Percentiles rank a stretch among this genome's conserved stretches.
phyloP scores from a whole-genome alignment of 1,140 invertebrate species.

The Dryas iulia region DNA sequence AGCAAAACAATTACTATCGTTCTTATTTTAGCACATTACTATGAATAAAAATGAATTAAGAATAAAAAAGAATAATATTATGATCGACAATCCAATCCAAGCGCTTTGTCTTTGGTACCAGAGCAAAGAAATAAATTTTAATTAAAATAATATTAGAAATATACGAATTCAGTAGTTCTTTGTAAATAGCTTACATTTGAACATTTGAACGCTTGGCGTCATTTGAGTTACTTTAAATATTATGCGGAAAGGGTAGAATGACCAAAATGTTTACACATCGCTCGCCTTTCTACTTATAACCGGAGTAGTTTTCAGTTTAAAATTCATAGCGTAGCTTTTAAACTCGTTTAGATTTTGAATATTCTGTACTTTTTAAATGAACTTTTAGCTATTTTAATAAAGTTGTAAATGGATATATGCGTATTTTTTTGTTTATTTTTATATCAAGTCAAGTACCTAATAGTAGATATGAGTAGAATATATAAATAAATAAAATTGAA shows the following conservation, averaged over 20 bases:
- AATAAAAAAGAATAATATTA: too few relatives aligned
- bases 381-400: slow-evolving; percentile 50
- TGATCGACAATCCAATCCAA: too few relatives aligned
- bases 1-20: too few relatives aligned
- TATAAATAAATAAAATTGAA: too few relatives aligned
- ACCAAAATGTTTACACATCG: slow-evolving; percentile 49
- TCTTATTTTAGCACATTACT: too few relatives aligned
- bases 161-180: background rate
- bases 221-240: slow-evolving; percentile 21
- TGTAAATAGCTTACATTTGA: background rate
- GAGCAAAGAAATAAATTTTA: too few relatives aligned
- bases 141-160: background rate
- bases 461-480: too few relatives aligned
- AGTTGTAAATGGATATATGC: slow-evolving; percentile 8
- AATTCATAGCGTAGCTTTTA: slow-evolving; percentile 66
- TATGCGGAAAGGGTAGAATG: slow-evolving; percentile 16
- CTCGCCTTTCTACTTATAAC: slow-evolving; percentile 43
- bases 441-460: too few relatives aligned
- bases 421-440: background rate
- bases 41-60: too few relatives aligned
- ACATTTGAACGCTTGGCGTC: background rate
- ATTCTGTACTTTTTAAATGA: slow-evolving; percentile 54
- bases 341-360: slow-evolving; percentile 59
- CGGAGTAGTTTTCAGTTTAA: slow-evolving; percentile 59
- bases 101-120: too few relatives aligned